Evolutionary conservation across 2,888 invertebrate species (phyloP).

Genomic region (Lasioglossum malachurum): DNA sequence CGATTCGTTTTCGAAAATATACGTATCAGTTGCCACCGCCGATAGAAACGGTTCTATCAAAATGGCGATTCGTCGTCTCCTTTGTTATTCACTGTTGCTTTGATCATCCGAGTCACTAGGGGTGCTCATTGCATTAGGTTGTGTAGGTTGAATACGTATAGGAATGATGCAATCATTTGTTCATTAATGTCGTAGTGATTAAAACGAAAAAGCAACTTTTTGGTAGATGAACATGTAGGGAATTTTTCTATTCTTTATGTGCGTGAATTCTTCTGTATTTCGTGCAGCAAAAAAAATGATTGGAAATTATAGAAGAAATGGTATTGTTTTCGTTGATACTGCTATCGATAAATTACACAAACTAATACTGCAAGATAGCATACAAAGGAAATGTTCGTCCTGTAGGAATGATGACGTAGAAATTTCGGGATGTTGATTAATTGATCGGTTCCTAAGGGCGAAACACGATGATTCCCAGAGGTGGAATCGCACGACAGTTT

Average conservation of each 20-base stretch:
- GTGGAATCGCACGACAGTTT: slow-evolving; percentile 9
- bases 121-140: too few relatives aligned
- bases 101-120: not conserved
- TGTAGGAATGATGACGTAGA: not conserved
- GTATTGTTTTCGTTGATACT: too few relatives aligned
- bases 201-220: too few relatives aligned
- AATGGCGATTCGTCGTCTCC: not conserved
- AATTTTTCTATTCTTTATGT: too few relatives aligned
- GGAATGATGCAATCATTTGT: too few relatives aligned
- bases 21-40: not conserved
- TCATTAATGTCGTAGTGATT: too few relatives aligned
- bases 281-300: too few relatives aligned
- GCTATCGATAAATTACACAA: not conserved
- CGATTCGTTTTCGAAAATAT: slow-evolving; percentile 12
- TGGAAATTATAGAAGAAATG: too few relatives aligned
- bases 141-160: too few relatives aligned
- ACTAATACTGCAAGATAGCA: not conserved
- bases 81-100: not conserved
- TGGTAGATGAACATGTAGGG: too few relatives aligned
- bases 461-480: not conserved
- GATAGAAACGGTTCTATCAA: not conserved
- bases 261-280: too few relatives aligned
- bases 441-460: not conserved
- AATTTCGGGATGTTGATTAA: slow-evolving; percentile 4
- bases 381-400: not conserved